Conservation (phyloP, 2,797 vertebrate species). For the Eulemur albifrons region DNA sequence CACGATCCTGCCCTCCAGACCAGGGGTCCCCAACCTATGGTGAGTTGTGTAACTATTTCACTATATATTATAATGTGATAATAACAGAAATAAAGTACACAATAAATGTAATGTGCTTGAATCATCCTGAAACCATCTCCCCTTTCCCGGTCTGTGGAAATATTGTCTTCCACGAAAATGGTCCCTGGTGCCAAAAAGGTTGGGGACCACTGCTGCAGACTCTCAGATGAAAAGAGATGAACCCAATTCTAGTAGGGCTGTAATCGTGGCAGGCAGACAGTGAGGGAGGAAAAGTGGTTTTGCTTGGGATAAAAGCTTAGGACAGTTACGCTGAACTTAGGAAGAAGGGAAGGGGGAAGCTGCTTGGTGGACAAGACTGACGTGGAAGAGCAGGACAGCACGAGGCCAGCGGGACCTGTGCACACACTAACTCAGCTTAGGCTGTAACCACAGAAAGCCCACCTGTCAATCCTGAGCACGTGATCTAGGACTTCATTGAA, state of each 20-base stretch:
- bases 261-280: accelerated
- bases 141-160: too few species aligned
- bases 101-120: too few species aligned
- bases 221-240: too few species aligned
- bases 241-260: neutral
- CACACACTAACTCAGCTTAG: accelerated
- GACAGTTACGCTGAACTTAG: neutral
- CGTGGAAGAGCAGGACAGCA: neutral
- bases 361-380: accelerated
- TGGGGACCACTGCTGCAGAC: neutral
- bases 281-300: too few species aligned
- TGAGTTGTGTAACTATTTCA: too few species aligned
- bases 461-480: conserved; percentile 97
- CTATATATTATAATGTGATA: too few species aligned
- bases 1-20: neutral
- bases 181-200: too few species aligned
- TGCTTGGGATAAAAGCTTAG: neutral
- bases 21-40: too few species aligned
- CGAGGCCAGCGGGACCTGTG: accelerated
- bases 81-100: too few species aligned
- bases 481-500: conserved; percentile 99
- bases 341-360: accelerated
- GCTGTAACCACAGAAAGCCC: neutral
- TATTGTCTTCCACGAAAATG: too few species aligned
- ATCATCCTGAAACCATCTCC: too few species aligned